Evolutionary conservation across 2,888 invertebrate species (phyloP), one percentile per base, ranked within the genome.

Genomic region (Tridacna gigas): DNA sequence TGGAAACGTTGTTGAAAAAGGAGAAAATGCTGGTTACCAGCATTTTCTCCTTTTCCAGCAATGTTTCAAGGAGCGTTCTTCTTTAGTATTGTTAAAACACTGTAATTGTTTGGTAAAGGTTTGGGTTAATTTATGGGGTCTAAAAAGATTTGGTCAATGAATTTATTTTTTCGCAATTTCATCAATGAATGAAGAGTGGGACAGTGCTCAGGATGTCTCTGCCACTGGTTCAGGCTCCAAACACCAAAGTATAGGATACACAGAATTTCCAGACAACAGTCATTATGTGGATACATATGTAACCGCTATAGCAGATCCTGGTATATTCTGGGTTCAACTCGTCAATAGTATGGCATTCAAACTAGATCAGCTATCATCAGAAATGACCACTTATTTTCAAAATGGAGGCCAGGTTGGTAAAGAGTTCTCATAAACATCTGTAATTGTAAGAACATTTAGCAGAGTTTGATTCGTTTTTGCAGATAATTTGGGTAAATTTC

Each of bases 281-380:
- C 66, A 45, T n/a, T 91, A 84, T 83, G 78, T 97, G 93, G 97
- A 98, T 93, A 97, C 98, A 22, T 98, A 97, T 95, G 97, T 98
- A 5, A 97, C 98, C 0, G 97, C 98, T 0, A 96, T 97, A 86
- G 97, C 97, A 20, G 97, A 96, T 47, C 98, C 98, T 0, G 96
- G 95, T 22, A 95, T 96, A 86, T 98, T 98, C 95, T 98, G 98
- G 97, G 96, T 98, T 15, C 98, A 98, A 95, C 96, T 95, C 13
- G 91, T 95, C 28, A 97, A 97, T 0, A 96, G 97, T 0, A 96
- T 96, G 90, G 97, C 97, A 0, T 96, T 96, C 12, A 96, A 97
- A 93, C 95, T 98, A 22, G 97, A 98, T 94, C 96, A 97, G 74
- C 95, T 98, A 51, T 97, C 97, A 9, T 96, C 96, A 11, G 96